Evolutionary conservation across 2,113 vertebrate species (phyloP).

Genomic region (Rhizomys pruinosus): DNA sequence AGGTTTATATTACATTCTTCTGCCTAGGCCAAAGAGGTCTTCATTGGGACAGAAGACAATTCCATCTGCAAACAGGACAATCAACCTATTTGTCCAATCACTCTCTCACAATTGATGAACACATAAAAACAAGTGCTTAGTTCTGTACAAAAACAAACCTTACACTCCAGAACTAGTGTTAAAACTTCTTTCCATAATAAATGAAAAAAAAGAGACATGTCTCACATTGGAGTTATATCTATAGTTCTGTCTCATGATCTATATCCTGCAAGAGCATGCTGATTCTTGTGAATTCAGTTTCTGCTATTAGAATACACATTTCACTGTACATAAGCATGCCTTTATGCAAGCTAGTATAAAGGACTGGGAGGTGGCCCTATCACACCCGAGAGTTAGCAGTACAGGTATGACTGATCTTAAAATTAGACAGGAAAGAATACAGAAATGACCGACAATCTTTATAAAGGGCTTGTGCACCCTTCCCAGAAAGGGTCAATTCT

Average conservation of each 20-base stretch:
- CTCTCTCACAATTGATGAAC: conserved; percentile 32
- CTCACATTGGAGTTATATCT: conserved; percentile 59
- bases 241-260: conserved; percentile 63
- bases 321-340: conserved; percentile 73
- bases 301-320: conserved; percentile 60
- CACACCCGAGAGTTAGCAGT: conserved; percentile 61
- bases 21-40: conserved; percentile 43
- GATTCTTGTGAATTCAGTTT: conserved; percentile 68
- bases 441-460: conserved; percentile 31
- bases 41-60: neutral
- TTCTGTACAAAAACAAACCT: conserved; percentile 62
- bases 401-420: conserved; percentile 29
- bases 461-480: conserved; percentile 50
- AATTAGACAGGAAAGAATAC: conserved; percentile 7
- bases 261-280: conserved; percentile 72
- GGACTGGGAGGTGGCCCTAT: conserved; percentile 62
- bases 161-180: conserved; percentile 59
- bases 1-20: conserved; percentile 49
- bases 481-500: conserved; percentile 4
- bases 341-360: conserved; percentile 72
- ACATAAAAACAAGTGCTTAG: conserved; percentile 63
- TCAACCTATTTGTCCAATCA: conserved; percentile 1
- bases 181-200: neutral
- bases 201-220: conserved; percentile 51
- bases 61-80: conserved; percentile 52